Base-by-base conservation (phyloP, 1,140 invertebrate species). In the Pissodes strobi region DNA sequence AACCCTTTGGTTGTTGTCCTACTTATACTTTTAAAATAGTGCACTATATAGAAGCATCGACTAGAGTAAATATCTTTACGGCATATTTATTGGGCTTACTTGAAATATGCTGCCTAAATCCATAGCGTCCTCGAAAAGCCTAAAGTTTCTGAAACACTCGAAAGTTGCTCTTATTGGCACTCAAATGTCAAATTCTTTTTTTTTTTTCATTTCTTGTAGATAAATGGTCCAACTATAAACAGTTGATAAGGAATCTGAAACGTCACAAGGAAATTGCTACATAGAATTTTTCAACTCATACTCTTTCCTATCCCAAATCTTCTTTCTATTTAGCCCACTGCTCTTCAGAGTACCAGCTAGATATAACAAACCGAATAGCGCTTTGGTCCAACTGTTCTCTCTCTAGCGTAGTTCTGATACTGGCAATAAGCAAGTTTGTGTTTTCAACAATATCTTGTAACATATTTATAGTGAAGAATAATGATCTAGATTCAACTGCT, bases 61-160 rank as follows among this genome's bases (percentile, higher is more conserved):
- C 51, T 9, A 74, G 30, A 5, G 70, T 65, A 70, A 62, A 69
- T 19, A 72, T 58, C 69, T 80, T 79, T 38, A 80, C 68, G 1
- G 74, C 80, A 63, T 78, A 77, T 12, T 66, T 64, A 9, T 55
- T 61, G 18, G 73, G 70, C 45, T 74, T 75, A 15, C 45, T 23
- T 8, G 69, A 76, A n/a, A 83, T 78, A 56, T 79, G 81, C 56
- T 79, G 75, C 27, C 71, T 41, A 55, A 81, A 80, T 13, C 22
- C 21, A 71, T 78, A 81, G 19, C 73, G 60, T 22, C 79, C 80
- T 52, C 76, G 48, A 64, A 79, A 81, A 9, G 58, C 59, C 52
- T 73, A 53, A 1, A 82, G 67, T 67, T 75, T 82, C 78, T 69
- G 59, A 80, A 77, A 8, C 46, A 30, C 41, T 78, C 70, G 66